These are phyloP conservation scores for Ciconia nigra DNA, from an alignment of 2,797 vertebrate genomes.

Conservation along the genomic window DNA sequence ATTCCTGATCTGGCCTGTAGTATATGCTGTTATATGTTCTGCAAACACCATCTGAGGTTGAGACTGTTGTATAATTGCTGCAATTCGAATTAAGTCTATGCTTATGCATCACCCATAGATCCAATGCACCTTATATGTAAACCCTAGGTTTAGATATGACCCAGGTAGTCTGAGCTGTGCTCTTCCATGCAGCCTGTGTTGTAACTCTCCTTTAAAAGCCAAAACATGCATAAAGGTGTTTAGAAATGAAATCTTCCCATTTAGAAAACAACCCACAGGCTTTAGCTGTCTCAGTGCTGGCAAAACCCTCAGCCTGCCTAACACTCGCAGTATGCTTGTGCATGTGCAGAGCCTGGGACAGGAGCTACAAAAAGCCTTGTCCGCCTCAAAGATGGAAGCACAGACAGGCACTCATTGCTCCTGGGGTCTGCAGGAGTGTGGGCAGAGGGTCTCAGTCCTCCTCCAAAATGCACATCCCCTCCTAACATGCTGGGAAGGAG, in stretches of 20 bases:
- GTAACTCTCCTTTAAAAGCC: not conserved
- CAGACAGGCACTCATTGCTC: not conserved
- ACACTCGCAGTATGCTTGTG: not conserved
- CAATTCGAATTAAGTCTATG: not conserved
- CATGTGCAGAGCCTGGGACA: not conserved
- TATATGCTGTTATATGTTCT: not conserved
- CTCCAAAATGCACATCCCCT: not conserved
- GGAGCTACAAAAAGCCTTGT: not conserved
- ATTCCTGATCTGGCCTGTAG: not conserved
- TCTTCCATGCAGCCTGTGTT: not conserved
- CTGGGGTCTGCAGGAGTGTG: not conserved
- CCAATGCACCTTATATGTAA: not conserved
- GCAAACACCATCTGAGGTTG: not conserved
- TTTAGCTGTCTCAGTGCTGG: not conserved
- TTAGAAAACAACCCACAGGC: not conserved
- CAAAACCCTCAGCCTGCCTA: not conserved
- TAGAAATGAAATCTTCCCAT: not conserved
- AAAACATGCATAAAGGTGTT: not conserved
- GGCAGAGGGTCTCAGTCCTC: not conserved
- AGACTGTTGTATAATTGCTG: rapidly evolving
- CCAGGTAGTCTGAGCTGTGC: rapidly evolving
- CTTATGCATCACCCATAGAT: not conserved
- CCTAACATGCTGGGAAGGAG: not conserved
- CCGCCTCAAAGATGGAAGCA: not conserved
- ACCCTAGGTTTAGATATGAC: not conserved